Percentiles rank a stretch among this genome's conserved stretches.
Evolutionary conservation across 2,888 invertebrate genomes (phyloP).

Genomic region (Cotesia congregata): DNA sequence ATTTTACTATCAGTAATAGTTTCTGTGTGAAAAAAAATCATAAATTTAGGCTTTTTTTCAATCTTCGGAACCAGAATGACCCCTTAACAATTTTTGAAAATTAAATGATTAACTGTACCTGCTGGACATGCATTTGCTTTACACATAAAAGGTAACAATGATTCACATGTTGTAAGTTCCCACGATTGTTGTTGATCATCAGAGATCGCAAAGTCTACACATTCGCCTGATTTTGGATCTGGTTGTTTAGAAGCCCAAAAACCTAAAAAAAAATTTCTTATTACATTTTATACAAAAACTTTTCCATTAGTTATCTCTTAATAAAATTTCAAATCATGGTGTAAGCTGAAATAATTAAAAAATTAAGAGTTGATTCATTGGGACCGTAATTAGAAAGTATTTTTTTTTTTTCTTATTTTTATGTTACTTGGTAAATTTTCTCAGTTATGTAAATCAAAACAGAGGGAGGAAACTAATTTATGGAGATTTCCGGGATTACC

Average conservation of each 20-base stretch:
- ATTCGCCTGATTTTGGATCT: constrained; percentile 88
- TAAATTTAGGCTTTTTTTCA: too few relatives aligned
- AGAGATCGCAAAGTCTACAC: constrained; percentile 82
- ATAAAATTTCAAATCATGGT: too few relatives aligned
- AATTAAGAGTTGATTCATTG: neutral
- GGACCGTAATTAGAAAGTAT: neutral
- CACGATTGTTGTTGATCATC: constrained; percentile 87
- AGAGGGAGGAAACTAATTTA: constrained; percentile 6
- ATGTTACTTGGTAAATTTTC: neutral
- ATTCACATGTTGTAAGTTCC: constrained; percentile 95
- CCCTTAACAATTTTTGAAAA: neutral
- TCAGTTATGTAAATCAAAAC: neutral
- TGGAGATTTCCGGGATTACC: constrained; percentile 41
- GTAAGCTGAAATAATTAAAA: too few relatives aligned
- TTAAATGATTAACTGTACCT: constrained; percentile 71
- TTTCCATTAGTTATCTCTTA: too few relatives aligned
- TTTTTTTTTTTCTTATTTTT: constrained; percentile 35
- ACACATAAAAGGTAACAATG: constrained; percentile 94
- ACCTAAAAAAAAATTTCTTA: constrained; percentile 68
- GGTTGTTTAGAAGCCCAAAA: constrained; percentile 95
- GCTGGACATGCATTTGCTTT: constrained; percentile 90
- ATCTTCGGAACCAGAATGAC: too few relatives aligned
- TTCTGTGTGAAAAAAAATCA: too few relatives aligned
- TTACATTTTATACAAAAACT: too few relatives aligned
- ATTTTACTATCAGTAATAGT: too few relatives aligned